Conservation (phyloP, 2,797 vertebrate species). For the Discoglossus pictus region DNA sequence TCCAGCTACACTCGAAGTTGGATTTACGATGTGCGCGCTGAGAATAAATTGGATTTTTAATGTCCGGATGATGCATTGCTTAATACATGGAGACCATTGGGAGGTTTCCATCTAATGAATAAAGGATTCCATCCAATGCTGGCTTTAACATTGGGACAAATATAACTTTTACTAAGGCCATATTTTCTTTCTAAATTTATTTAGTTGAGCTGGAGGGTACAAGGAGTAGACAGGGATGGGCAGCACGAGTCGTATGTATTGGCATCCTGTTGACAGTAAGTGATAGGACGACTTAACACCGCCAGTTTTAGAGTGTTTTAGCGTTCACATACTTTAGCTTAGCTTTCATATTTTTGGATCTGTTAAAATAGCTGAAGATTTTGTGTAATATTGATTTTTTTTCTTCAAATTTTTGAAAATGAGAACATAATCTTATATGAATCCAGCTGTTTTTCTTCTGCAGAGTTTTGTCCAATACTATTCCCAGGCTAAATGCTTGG, state of each 20-base stretch:
- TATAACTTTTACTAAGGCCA: not conserved
- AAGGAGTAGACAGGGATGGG: constrained; percentile 3
- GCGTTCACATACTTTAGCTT: too few species aligned
- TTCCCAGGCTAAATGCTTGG: too few species aligned
- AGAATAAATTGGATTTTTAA: constrained; percentile 15
- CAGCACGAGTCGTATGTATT: not conserved
- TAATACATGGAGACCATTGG: constrained; percentile 19
- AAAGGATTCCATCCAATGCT: not conserved
- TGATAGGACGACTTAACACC: too few species aligned
- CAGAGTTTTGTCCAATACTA: too few species aligned
- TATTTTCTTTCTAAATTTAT: constrained; percentile 1
- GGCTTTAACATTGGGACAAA: constrained; percentile 1
- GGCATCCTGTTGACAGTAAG: not conserved
- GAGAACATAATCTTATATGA: too few species aligned
- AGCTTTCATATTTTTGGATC: too few species aligned
- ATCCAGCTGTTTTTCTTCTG: too few species aligned
- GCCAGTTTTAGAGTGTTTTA: too few species aligned
- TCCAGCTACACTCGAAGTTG: not conserved
- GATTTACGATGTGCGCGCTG: constrained; percentile 27
- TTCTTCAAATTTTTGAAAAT: too few species aligned
- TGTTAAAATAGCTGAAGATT: too few species aligned
- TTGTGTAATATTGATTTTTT: too few species aligned
- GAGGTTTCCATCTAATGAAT: not conserved
- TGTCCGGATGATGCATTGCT: constrained; percentile 9
- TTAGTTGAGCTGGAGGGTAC: constrained; percentile 3